A percentile compares a stretch with the other conserved stretches of the same genome.
These are phyloP conservation scores for Rambutsinella grinnellia DNA, from an alignment of 2,888 invertebrate species.

Conservation along the genomic window DNA sequence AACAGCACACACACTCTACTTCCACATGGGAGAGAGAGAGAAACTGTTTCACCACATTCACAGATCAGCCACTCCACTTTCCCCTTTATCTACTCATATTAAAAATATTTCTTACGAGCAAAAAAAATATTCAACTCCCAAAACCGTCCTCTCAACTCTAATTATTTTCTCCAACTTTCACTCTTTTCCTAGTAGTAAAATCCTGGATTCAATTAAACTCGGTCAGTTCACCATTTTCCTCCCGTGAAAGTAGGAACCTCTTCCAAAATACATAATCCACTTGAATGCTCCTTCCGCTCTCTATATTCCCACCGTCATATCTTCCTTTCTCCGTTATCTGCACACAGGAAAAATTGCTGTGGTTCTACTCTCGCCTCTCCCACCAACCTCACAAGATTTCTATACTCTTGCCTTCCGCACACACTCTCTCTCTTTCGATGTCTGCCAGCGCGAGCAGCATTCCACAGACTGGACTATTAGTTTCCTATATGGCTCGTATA, in stretches of 20 bases:
- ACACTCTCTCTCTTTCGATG: constrained; percentile 22
- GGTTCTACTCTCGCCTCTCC: constrained; percentile 49
- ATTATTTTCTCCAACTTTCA: background rate
- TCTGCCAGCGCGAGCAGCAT: constrained; percentile 53
- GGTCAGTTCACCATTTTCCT: no score
- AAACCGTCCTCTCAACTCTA: background rate
- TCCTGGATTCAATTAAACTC: no score
- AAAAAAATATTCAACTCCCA: background rate
- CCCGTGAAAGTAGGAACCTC: no score
- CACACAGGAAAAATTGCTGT: constrained; percentile 12
- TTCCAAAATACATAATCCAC: no score
- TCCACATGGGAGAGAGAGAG: background rate
- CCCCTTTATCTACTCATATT: background rate
- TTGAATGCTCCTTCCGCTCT: background rate
- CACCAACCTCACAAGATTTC: constrained; percentile 17
- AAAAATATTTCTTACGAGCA: background rate
- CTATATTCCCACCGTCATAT: constrained; percentile 1
- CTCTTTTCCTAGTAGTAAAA: background rate
- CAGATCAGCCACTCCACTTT: background rate
- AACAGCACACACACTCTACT: background rate
- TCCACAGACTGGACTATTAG: constrained; percentile 52
- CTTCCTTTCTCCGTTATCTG: constrained; percentile 10
- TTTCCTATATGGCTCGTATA: constrained; percentile 44
- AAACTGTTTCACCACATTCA: background rate
- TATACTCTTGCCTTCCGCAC: constrained; percentile 10